Evolutionary conservation across 1,140 invertebrate species (phyloP).

Genomic region (Linepithema humile): DNA sequence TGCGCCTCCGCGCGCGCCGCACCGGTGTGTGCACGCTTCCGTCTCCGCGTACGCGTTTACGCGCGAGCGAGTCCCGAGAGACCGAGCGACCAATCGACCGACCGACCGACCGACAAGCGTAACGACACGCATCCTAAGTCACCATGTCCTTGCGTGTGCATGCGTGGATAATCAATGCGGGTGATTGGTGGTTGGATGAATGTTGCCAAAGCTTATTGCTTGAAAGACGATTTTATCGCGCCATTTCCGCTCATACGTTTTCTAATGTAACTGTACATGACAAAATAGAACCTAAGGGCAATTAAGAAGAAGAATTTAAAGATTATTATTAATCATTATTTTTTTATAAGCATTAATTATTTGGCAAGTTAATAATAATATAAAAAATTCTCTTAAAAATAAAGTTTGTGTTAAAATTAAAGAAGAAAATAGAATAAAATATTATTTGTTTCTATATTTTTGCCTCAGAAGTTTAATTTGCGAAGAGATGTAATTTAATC

Average conservation of each 20-base stretch:
- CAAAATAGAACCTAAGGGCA: neutral
- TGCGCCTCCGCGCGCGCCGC: constrained; percentile 59
- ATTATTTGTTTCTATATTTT: neutral
- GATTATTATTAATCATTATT: neutral
- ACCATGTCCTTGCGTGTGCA: neutral
- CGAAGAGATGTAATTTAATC: neutral
- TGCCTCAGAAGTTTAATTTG: constrained; percentile 14
- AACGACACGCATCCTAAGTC: neutral
- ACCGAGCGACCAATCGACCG: neutral
- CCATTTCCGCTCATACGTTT: constrained; percentile 14
- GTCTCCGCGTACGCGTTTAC: constrained; percentile 53
- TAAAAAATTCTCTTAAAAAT: no score
- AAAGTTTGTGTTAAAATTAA: neutral
- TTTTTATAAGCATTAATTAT: neutral
- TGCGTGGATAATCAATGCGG: constrained; percentile 17
- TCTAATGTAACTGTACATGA: neutral
- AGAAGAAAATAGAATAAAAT: neutral
- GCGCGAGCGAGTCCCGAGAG: constrained; percentile 21
- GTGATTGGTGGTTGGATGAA: neutral
- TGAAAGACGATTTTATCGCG: constrained; percentile 50
- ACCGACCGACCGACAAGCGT: neutral
- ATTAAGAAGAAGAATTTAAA: neutral
- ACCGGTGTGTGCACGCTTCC: constrained; percentile 36
- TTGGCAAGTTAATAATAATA: neutral
- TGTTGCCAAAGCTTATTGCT: neutral